Conservation (phyloP, 1,140 invertebrate genomes). For the Lordiphosa collinella region DNA sequence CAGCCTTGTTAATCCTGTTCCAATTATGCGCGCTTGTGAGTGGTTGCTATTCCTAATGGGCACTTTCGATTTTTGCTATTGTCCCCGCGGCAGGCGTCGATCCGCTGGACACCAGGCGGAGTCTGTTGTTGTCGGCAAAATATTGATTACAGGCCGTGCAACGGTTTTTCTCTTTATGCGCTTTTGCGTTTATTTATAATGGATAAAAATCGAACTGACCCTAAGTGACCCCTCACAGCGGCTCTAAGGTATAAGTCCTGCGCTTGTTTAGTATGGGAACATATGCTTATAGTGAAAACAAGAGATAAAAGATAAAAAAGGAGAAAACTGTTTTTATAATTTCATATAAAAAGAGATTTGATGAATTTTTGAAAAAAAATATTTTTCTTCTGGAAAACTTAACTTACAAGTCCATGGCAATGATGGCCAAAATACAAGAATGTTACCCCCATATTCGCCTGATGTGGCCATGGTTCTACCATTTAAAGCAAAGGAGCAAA, state of each 20-base stretch:
- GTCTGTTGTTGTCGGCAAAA: constrained; percentile 55
- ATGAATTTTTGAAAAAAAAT: too few species aligned
- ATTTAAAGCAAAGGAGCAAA: too few species aligned
- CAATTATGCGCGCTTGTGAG: constrained; percentile 71
- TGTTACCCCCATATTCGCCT: too few species aligned
- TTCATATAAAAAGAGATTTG: too few species aligned
- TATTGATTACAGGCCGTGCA: constrained; percentile 66
- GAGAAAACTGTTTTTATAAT: too few species aligned
- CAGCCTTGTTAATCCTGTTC: constrained; percentile 72
- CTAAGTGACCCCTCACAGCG: constrained; percentile 37
- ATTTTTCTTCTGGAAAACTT: too few species aligned
- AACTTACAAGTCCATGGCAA: too few species aligned
- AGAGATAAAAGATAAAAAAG: not conserved
- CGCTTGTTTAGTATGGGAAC: too few species aligned
- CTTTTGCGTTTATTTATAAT: constrained; percentile 49
- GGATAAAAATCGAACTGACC: constrained; percentile 65
- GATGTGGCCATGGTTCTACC: too few species aligned
- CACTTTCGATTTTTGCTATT: constrained; percentile 65
- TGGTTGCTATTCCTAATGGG: constrained; percentile 64
- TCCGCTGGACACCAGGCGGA: constrained; percentile 16
- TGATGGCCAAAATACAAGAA: too few species aligned
- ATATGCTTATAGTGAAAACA: not conserved
- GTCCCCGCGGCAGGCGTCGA: constrained; percentile 35
- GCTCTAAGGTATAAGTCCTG: constrained; percentile 6
- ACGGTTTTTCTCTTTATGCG: constrained; percentile 38